Base-by-base conservation (phyloP, 2,113 vertebrate genomes). In the Gymnogyps californianus region DNA sequence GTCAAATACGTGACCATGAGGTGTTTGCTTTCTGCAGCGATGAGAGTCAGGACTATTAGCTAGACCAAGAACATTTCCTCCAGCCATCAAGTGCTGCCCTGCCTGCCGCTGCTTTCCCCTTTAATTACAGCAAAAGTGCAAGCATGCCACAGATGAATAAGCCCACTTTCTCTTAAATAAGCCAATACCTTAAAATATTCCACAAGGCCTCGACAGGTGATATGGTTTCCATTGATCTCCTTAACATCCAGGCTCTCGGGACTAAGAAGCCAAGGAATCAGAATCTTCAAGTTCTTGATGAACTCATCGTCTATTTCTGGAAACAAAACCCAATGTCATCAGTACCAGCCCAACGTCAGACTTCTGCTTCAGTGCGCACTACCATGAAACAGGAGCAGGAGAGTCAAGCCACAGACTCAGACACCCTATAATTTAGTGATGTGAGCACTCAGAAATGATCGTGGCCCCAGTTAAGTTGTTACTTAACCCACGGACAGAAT, bases 211-310 rank as follows among this genome's bases (percentile, higher is more conserved):
- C 99, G 98, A 91, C 99, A 99, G 91, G 99, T 99, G 98, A 99
- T 99, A 24, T 99, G 98, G 96, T 99, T 99, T 62, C 99, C 99
- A 66, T 99, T 99, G 98, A 99, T 99, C 98, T 99, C 99, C 97
- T 99, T 99, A 81, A 99, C 97, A 1, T 99, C 99, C 91, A 99
- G 98, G 97, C 97, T 99, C 44, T 98, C 96, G 0, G 99, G 99
- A 92, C 98, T 99, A 64, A 99, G 99, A 6, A 99, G 99, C 99
- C 99, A 99, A n/a, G 99, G 99, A 70, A 99, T 99, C 98, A 99
- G 98, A 67, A 99, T 96, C 98, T 99, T 99, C 98, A 99, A 98
- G 98, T 99, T 99, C 97, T 98, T 98, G 95, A 99, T 99, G 98
- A 99, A 99, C 84, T 99, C 99, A 9, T 98, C 98, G 3, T 99